These are phyloP conservation scores for Diarsia brunnea DNA, from an alignment of 2,888 invertebrate species.

Conservation along the genomic window DNA sequence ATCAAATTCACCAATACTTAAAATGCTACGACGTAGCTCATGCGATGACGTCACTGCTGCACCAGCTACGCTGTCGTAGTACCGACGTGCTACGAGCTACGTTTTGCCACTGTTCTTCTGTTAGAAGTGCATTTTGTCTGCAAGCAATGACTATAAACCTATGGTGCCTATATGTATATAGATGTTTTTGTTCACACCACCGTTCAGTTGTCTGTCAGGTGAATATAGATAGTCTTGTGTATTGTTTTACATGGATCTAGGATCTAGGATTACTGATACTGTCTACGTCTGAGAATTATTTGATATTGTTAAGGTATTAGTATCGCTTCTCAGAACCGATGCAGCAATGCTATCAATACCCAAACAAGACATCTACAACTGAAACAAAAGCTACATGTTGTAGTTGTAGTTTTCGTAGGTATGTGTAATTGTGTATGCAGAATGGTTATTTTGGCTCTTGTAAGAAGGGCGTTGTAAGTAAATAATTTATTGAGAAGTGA, in stretches of 20 bases:
- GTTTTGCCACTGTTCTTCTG: slow-evolving; percentile 15
- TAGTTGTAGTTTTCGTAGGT: not conserved
- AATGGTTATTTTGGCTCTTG: not conserved
- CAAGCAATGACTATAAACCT: not conserved
- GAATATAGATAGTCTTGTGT: not conserved
- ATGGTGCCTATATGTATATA: not conserved
- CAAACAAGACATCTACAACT: too few species aligned
- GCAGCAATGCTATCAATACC: not conserved
- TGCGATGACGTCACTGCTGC: slow-evolving; percentile 33
- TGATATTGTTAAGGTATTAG: not conserved
- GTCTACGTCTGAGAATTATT: not conserved
- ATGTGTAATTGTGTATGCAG: not conserved
- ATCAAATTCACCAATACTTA: not conserved
- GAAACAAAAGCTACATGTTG: not conserved
- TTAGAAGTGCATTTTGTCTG: not conserved
- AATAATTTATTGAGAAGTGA: too few species aligned
- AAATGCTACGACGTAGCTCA: slow-evolving; percentile 29
- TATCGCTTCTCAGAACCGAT: not conserved
- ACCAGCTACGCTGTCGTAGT: slow-evolving; percentile 18
- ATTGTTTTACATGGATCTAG: not conserved
- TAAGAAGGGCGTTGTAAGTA: not conserved
- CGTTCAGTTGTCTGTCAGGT: not conserved
- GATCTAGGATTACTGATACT: not conserved
- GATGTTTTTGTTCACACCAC: not conserved
- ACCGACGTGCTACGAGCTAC: slow-evolving; percentile 11